Conservation (phyloP, 2,113 vertebrate genomes). For the Muscicapa adusta region DNA sequence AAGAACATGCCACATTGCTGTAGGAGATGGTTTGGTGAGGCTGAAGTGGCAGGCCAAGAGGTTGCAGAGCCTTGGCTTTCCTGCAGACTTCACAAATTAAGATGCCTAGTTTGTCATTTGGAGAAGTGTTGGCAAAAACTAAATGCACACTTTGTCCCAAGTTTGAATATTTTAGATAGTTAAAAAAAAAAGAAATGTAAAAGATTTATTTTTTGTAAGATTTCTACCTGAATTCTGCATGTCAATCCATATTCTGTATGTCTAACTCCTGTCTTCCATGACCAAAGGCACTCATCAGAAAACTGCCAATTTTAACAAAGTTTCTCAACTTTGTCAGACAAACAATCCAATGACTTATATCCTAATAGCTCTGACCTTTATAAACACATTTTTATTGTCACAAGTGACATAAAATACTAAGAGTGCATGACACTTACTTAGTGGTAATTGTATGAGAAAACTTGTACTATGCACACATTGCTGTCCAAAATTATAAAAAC, state of each 20-base stretch:
- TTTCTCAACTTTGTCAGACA: not conserved
- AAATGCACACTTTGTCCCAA: not conserved
- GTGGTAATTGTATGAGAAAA: not conserved
- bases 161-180: not conserved
- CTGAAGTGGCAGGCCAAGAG: not conserved
- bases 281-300: not conserved
- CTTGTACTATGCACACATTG: accelerated
- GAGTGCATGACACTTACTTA: not conserved
- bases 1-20: not conserved
- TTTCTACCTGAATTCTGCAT: not conserved
- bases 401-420: not conserved
- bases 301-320: not conserved
- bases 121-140: not conserved
- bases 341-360: not conserved
- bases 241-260: not conserved
- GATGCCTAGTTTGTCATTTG: not conserved
- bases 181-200: not conserved
- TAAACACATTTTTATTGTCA: not conserved
- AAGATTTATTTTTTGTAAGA: not conserved
- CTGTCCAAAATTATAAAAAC: not conserved
- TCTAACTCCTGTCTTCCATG: not conserved
- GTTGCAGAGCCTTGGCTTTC: not conserved
- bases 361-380: not conserved
- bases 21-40: not conserved
- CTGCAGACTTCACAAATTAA: not conserved